Conservation (phyloP, 2,797 vertebrate genomes). For the Aphelocoma californica region DNA sequence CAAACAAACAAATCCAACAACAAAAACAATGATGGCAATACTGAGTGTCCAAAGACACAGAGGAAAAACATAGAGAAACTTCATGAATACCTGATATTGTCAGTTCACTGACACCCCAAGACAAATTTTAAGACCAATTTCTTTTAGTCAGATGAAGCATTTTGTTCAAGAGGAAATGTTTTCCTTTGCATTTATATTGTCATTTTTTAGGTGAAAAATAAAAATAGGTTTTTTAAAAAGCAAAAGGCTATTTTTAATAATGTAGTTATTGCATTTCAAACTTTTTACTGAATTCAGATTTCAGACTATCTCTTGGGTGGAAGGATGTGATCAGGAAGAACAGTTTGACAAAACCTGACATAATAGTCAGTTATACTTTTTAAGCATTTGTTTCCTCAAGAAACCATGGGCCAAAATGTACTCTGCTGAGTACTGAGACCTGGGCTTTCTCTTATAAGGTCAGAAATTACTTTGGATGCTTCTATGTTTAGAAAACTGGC, state of each 20-base stretch:
- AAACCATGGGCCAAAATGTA: background rate
- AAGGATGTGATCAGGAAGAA: background rate
- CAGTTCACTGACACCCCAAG: background rate
- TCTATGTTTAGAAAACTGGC: background rate
- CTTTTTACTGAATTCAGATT: background rate
- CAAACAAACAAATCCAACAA: background rate
- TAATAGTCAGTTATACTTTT: background rate
- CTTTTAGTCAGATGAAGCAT: background rate
- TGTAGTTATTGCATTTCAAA: background rate
- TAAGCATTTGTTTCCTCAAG: background rate
- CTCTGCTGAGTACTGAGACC: background rate
- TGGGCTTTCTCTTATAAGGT: background rate
- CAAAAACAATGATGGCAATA: background rate
- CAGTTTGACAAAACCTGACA: background rate
- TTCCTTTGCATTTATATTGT: background rate
- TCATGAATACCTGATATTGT: background rate
- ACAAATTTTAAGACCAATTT: background rate
- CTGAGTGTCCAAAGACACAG: background rate
- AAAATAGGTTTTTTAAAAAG: background rate
- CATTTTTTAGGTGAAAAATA: background rate
- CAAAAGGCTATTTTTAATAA: background rate
- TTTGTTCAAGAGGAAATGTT: background rate
- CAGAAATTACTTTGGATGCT: background rate
- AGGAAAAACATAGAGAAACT: background rate
- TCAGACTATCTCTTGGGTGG: background rate